Percentiles rank a stretch among this genome's conserved stretches.
phyloP scores from a whole-genome alignment of 2,888 invertebrate genomes.

The Lumbricus terrestris region DNA sequence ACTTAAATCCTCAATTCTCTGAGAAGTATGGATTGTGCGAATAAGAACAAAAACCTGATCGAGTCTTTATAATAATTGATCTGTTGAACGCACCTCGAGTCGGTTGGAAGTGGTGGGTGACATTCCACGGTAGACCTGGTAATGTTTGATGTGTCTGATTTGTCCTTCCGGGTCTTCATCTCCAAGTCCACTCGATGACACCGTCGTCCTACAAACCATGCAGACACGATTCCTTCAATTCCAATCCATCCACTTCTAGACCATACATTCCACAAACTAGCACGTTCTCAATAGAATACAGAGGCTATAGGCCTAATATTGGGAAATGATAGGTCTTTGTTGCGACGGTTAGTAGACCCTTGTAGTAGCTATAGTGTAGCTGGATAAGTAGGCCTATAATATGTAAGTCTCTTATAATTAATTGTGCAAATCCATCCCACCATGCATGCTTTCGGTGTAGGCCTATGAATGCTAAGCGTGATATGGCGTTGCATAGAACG shows the following conservation, averaged over 20 bases:
- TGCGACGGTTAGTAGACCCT: too few species aligned
- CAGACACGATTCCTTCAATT: neutral
- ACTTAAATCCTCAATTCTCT: too few species aligned
- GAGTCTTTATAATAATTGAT: neutral
- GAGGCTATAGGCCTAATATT: neutral
- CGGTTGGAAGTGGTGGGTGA: conserved; percentile 33
- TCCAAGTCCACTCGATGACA: conserved; percentile 14
- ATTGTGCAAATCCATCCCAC: too few species aligned
- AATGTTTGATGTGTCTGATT: conserved; percentile 33
- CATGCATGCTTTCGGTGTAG: too few species aligned
- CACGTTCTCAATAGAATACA: neutral
- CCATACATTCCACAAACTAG: neutral
- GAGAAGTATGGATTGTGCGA: neutral
- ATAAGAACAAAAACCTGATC: neutral
- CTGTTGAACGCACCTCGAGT: conserved; percentile 33
- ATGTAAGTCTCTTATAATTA: too few species aligned
- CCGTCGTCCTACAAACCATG: conserved; percentile 23
- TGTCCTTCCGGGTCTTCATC: neutral
- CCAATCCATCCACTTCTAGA: neutral
- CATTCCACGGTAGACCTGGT: conserved; percentile 35
- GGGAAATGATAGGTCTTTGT: neutral
- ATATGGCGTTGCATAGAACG: too few species aligned
- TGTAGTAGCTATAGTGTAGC: too few species aligned
- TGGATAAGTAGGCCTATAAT: too few species aligned
- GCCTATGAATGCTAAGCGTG: too few species aligned